phyloP scores from a whole-genome alignment of 2,888 invertebrate species.

The Drosophila lacicola region DNA sequence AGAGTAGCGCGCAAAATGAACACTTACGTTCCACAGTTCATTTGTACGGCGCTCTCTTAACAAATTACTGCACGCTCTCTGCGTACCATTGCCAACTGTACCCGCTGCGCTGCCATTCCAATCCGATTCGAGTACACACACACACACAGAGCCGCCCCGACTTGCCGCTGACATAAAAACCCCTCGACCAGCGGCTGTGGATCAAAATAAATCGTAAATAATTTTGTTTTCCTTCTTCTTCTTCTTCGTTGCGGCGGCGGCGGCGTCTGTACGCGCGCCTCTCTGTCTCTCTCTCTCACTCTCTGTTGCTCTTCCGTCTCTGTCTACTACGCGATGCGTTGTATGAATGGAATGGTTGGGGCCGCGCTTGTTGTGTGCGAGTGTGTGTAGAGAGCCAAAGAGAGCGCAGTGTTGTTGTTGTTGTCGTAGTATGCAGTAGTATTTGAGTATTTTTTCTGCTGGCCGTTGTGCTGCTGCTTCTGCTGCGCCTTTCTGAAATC shows the following conservation, averaged over 20 bases:
- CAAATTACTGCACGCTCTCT: conserved; percentile 30
- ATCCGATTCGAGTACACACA: conserved; percentile 14
- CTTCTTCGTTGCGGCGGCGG: conserved; percentile 24
- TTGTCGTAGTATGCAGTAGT: conserved; percentile 71
- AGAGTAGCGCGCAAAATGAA: conserved; percentile 55
- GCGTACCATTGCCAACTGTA: conserved; percentile 71
- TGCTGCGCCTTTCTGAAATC: conserved; percentile 70
- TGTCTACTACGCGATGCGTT: conserved; percentile 65
- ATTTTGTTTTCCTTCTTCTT: conserved; percentile 69
- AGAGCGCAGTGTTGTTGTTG: conserved; percentile 39
- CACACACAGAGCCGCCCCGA: conserved; percentile 37
- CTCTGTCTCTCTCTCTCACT: conserved; percentile 7
- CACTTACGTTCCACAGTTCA: conserved; percentile 72
- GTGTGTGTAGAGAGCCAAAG: conserved; percentile 23
- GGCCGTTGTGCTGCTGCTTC: conserved; percentile 49
- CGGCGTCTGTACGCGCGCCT: conserved; percentile 26
- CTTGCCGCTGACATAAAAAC: conserved; percentile 74
- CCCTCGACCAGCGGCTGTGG: conserved; percentile 35
- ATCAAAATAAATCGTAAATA: conserved; percentile 80
- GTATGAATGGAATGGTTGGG: conserved; percentile 76
- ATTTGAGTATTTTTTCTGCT: conserved; percentile 62
- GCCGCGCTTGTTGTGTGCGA: conserved; percentile 25
- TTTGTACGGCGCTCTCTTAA: conserved; percentile 50
- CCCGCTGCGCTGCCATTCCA: conserved; percentile 53
- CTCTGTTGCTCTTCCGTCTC: conserved; percentile 51